Evolutionary conservation across 2,113 vertebrate genomes (phyloP), one percentile per base, ranked within the genome.

Genomic region (Esox niger): DNA sequence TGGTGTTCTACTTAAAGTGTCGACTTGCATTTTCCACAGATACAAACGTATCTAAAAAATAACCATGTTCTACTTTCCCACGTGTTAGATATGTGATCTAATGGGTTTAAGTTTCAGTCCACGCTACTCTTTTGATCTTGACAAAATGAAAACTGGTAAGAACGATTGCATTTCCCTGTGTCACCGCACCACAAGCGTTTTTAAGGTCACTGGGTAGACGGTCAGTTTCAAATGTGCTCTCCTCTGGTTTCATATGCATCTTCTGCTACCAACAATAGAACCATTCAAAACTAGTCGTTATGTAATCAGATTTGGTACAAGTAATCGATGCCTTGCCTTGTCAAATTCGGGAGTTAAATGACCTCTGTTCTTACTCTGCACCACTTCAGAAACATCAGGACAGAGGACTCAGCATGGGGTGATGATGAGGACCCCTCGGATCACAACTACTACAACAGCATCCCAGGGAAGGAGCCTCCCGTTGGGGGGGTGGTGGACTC

Each of bases 361-460:
- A 43, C 47, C n/a, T 52, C 6, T 52, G 15, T 52, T 29, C 15
- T 58, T 5, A 58, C 13, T 25, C 13, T 25, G 13, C 30, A 11
- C 3, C 21, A 13, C 54, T 1, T 21, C 83, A 98, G 97, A 85
- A 80, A 66, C 0, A 84, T 86, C 6, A 85, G 93, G 58, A 74
- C 38, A 0, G 95, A 97, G 31, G 94, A 97, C 25, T 88, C 90
- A 0, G 78, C 89, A 3, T 98, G 94, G 95, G 94, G 91, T 1
- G 94, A 94, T 0, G 94, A 98, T 0, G 96, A 97, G 0, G 91
- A 81, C 0, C 25, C 79, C 0, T 74, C 80, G 0, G 94, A 94
- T 5, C 97, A 96, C 0, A 84, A 94, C 64, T 99, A 99, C 81
- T 99, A 99, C 89, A 98, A 99, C 90, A 98, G 96, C 85, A 94